Conservation (phyloP, 1,140 invertebrate species). For the Ceratitis capitata region DNA sequence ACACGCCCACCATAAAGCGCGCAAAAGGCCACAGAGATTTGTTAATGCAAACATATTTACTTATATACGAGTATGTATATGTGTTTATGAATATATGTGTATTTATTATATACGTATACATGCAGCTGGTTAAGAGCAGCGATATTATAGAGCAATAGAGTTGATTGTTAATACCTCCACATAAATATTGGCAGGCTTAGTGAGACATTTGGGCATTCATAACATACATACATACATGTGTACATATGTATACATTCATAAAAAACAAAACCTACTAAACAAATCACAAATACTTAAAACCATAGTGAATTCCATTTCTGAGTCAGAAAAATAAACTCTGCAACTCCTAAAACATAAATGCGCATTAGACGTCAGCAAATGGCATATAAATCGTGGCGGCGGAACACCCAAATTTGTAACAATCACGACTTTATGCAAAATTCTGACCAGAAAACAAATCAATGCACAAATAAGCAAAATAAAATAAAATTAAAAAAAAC, state of each 20-base stretch:
- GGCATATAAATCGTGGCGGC: conserved; percentile 28
- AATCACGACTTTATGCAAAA: conserved; percentile 41
- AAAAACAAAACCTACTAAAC: neutral
- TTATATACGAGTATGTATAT: neutral
- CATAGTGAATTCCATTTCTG: neutral
- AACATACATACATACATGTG: neutral
- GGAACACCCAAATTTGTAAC: conserved; percentile 40
- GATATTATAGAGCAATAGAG: conserved; percentile 22
- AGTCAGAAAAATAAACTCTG: neutral
- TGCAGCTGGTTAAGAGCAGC: too few species aligned
- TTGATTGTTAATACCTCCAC: neutral
- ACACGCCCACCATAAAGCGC: neutral
- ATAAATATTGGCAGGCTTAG: neutral
- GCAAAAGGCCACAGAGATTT: neutral
- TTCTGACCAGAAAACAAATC: neutral
- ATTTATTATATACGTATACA: too few species aligned
- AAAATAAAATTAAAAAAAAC: neutral
- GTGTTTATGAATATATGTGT: neutral
- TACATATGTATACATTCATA: neutral
- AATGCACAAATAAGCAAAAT: neutral
- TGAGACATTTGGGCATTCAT: too few species aligned
- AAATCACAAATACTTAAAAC: neutral
- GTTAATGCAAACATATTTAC: neutral
- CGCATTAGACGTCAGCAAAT: conserved; percentile 7
- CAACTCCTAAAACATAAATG: neutral